Base-by-base conservation (phyloP, 1,140 invertebrate species). In the Zaprionus taronus region DNA sequence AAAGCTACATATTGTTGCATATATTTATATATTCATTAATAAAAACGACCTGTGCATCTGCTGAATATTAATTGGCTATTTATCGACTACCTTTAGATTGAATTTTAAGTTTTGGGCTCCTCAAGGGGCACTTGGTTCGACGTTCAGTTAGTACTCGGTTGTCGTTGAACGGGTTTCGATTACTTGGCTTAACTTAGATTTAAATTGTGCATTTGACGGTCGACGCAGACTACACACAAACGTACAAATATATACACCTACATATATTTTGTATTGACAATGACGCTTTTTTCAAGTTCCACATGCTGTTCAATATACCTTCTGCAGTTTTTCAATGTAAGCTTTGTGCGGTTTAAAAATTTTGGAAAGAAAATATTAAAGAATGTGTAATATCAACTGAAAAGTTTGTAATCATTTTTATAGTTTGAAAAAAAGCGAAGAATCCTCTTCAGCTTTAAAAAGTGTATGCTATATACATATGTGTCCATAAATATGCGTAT, bases 41-140 rank as follows among this genome's bases (percentile, higher is more conserved):
- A 57, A 79, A 70, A 77, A 84, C 75, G 71, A 74, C 31, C 12
- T 24, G 78, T 70, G 85, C 81, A 76, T 58, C 69, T 64, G 26
- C 31, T 38, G 84, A 72, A 89, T 89, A 85, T 90, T 81, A 89
- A 89, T 89, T 69, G 51, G 66, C 73, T 53, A 20, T 75, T 72
- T 79, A 63, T 66, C 61, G 71, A 31, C 49, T 73, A 72, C 78
- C 72, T 85, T 83, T 70, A 68, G 66, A 60, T 22, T 38, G 12
- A 47, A 65, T 31, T 38, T 41, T 41, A 22, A 64, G 53, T 44
- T 61, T 41, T 60, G 44, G 73, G 55, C 67, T 60, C 34, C 56
- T 26, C 53, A 56, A n/a, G 41, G 53, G 57, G 36, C 47, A 41
- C 24, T 47, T 56, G 44, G 9, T 61, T 53, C 38, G 38, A 22